A percentile compares a stretch with the other conserved stretches of the same genome.
Evolutionary conservation across 2,797 vertebrate genomes (phyloP).

Genomic region (Enteromius radiatus): DNA sequence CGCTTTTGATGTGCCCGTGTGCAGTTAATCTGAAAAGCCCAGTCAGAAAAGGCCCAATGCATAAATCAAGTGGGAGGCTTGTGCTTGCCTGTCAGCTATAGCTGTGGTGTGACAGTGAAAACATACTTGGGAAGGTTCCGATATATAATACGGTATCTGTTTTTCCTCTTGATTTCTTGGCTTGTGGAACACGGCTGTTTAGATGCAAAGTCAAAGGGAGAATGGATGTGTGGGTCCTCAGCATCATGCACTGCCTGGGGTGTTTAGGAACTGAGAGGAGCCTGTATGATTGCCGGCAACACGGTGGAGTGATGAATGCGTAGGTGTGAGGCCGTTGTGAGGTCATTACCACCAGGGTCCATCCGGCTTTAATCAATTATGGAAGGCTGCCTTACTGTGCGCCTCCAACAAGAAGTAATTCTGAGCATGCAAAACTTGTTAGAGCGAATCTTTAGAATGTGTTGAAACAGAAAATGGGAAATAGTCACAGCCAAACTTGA

Average conservation of each 20-base stretch:
- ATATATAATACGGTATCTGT: constrained; percentile 46
- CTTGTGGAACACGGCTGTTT: constrained; percentile 44
- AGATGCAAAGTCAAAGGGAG: constrained; percentile 48
- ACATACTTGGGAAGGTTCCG: constrained; percentile 51
- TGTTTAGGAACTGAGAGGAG: constrained; percentile 46
- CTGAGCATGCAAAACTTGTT: constrained; percentile 29
- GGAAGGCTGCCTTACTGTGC: constrained; percentile 24
- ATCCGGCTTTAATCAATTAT: constrained; percentile 56
- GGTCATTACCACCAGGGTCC: constrained; percentile 40
- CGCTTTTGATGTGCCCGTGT: constrained; percentile 63
- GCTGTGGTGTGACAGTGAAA: constrained; percentile 54
- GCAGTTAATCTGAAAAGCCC: constrained; percentile 62
- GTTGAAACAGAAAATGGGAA: constrained; percentile 19
- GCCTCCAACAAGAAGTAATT: constrained; percentile 34
- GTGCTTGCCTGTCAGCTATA: constrained; percentile 51
- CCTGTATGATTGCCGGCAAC: constrained; percentile 40
- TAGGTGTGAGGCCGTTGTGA: constrained; percentile 52
- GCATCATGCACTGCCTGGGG: constrained; percentile 38
- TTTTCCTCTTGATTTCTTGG: constrained; percentile 37
- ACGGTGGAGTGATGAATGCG: constrained; percentile 32
- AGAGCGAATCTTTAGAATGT: constrained; percentile 19
- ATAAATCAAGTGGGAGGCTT: constrained; percentile 59
- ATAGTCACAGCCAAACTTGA: not conserved
- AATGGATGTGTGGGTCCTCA: constrained; percentile 44
- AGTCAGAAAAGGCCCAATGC: constrained; percentile 59